Base-by-base conservation (phyloP, 2,113 vertebrate species). In the Neolamprologus hecqui region DNA sequence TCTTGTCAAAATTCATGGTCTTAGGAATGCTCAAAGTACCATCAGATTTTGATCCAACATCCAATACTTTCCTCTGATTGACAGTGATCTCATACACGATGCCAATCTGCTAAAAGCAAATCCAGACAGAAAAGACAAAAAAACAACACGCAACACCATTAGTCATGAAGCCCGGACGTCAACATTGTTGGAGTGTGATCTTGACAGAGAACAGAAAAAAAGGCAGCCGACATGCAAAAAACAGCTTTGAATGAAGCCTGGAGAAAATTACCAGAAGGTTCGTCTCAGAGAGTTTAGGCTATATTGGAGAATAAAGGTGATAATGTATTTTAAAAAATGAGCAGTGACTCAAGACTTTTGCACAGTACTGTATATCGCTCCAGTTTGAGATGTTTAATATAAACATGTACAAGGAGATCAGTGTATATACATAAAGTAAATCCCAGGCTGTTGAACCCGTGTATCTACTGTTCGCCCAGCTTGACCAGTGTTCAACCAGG, bases 141-240 rank as follows among this genome's bases (percentile, higher is more conserved):
- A 28, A 28, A 1, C 2, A 37, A n/a, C 17, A 65, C 4, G 4
- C 6, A n/a, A 65, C 19, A 65, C 60, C 0, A 21, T 37, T 13
- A 5, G 31, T 37, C 60, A 65, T n/a, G 31, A 37, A 65, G 33
- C 19, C 60, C 4, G 0, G 60, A 21, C 6, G 1, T 65, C 60
- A 37, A 21, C 19, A 65, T n/a, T 5, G 0, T 0, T 65, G 33
- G 35, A 65, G 60, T 65, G 60, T 65, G 60, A 21, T 65, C 60
- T n/a, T 5, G 10, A 37, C 33, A 65, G 60, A 65, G 31, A 35
- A 65, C 60, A 65, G 33, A 65, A 37, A 19, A 65, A 65, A 65
- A 65, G 33, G 60, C 33, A 65, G 60, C 17, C 3, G 6, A 5
- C 33, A 21, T 65, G 0, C 2, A 65, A 37, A 65, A n/a, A 65